phyloP scores from a whole-genome alignment of 1,140 invertebrate genomes.

The Carcinoscorpius rotundicauda region DNA sequence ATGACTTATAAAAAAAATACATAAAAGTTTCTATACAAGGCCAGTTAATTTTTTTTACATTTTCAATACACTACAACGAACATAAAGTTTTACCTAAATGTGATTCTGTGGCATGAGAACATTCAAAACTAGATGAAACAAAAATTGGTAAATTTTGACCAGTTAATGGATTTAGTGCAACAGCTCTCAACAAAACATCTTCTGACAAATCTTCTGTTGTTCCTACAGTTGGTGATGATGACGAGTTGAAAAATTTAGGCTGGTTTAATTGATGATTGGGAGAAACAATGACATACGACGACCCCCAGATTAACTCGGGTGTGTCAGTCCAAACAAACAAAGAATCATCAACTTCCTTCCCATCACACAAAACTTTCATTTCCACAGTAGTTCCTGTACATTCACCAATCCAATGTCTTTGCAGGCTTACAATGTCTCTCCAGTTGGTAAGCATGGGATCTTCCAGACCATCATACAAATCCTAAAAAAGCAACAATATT shows the following conservation, averaged over 20 bases:
- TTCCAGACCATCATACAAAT: conserved; percentile 53
- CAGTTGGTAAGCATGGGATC: conserved; percentile 43
- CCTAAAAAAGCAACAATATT: conserved; percentile 25
- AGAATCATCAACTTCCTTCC: conserved; percentile 31
- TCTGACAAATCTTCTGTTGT: conserved; percentile 1
- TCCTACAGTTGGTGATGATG: no score
- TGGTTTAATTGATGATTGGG: conserved; percentile 31
- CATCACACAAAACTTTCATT: conserved; percentile 42
- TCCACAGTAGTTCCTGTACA: conserved; percentile 68
- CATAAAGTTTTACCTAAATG: conserved; percentile 49
- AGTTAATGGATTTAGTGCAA: conserved; percentile 61
- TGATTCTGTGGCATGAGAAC: conserved; percentile 44
- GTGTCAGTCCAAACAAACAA: conserved; percentile 57
- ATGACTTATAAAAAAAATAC: neutral
- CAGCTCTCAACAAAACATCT: conserved; percentile 33
- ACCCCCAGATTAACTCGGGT: conserved; percentile 59
- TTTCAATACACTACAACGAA: neutral
- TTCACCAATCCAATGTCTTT: conserved; percentile 91
- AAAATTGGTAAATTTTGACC: conserved; percentile 52
- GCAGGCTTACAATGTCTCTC: conserved; percentile 75
- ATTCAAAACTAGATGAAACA: conserved; percentile 45
- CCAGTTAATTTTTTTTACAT: neutral
- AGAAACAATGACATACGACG: conserved; percentile 37
- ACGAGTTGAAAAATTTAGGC: conserved; percentile 1
- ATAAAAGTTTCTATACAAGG: no score